Base-by-base conservation (phyloP, 2,113 vertebrate genomes). In the Callocephalon fimbriatum region DNA sequence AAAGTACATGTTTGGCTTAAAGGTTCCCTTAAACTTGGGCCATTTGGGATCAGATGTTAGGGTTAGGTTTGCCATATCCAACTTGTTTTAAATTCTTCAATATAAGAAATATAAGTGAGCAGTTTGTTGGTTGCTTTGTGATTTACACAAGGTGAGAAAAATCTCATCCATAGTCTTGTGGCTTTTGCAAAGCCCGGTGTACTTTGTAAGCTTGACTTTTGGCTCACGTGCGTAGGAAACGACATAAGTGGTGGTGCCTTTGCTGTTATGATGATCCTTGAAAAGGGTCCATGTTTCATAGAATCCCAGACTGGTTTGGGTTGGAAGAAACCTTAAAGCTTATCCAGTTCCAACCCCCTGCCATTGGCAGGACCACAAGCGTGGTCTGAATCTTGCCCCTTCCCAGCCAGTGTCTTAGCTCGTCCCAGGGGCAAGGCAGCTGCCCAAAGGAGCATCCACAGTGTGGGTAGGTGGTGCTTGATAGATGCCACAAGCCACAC, bases 391-490 rank as follows among this genome's bases (percentile, higher is more conserved):
- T 48, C 73, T 27, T 25, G 32, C 15, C 32, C 20, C 38, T 25
- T 61, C 53, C 53, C 62, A 38, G 61, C 22, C 86, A 12, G 29
- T 9, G 18, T 18, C 37, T 15, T 1, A 12, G 18, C 51, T 79
- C 14, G 40, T 40, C 40, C 40, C 40, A 40, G 48, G 20, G 26
- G 1, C 12, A 10, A 2, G 9, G 50, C 70, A 78, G 44, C 54
- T 68, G 44, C 78, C 59, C 67, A 35, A 0, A 47, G 54, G 26
- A 70, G 66, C 40, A 27, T n/a, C 35, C 10, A 20, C 7, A 1
- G 23, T 29, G 38, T 17, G 31, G 15, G 10, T 1, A 2, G 27
- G 15, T 29, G 31, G 10, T 0, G 3, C 12, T 31, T 20, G 22
- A 59, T 40, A 18, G 45, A 25, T 45, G 44, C 35, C 59, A 6